phyloP scores from a whole-genome alignment of 2,113 vertebrate species.

The Cyanoramphus novaezelandiae region DNA sequence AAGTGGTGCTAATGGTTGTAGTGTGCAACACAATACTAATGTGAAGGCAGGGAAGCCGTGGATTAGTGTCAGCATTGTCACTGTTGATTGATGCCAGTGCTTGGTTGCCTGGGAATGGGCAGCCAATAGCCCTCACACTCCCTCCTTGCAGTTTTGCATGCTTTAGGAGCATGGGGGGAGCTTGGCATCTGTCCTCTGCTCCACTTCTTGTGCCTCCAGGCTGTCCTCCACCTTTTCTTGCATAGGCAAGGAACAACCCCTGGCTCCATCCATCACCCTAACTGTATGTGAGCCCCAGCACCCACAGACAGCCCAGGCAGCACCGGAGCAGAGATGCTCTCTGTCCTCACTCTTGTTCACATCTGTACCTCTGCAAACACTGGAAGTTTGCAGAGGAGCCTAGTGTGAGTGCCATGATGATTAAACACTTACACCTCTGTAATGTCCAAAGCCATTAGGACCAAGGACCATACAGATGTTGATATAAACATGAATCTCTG shows the following conservation, averaged over 20 bases:
- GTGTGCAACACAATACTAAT: rapidly evolving
- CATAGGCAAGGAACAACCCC: rapidly evolving
- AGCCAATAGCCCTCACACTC: neutral
- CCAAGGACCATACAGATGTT: neutral
- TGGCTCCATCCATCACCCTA: neutral
- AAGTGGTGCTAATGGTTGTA: neutral
- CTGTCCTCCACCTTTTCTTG: neutral
- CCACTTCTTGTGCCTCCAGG: neutral
- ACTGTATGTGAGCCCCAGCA: neutral
- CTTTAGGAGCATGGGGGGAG: neutral
- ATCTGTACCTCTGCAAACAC: neutral
- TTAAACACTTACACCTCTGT: neutral
- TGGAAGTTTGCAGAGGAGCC: neutral
- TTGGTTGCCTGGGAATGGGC: neutral
- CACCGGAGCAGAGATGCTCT: neutral
- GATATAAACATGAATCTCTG: neutral
- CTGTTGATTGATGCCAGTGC: neutral
- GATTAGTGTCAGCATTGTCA: neutral
- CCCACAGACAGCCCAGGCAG: neutral
- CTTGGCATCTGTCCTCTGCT: neutral
- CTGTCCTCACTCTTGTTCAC: neutral
- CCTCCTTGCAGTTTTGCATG: neutral
- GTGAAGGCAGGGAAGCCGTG: neutral
- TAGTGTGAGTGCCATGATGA: neutral
- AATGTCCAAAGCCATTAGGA: neutral